Conservation (phyloP, 2,113 vertebrate species). For the Scytalopus superciliaris region DNA sequence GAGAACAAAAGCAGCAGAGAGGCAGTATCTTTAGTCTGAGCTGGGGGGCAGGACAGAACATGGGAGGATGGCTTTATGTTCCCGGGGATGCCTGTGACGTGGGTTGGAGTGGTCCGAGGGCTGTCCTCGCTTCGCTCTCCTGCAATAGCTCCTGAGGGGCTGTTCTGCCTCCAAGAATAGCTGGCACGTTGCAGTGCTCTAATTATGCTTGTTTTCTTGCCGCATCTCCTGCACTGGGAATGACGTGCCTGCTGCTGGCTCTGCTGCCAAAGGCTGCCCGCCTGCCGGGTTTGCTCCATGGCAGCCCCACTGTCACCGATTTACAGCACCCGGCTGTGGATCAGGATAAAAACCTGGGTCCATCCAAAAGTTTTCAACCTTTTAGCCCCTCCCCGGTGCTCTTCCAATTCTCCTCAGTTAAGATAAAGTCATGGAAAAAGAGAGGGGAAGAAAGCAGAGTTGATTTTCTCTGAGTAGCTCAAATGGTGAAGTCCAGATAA, state of each 20-base stretch:
- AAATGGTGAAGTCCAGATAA: background rate
- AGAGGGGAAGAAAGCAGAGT: background rate
- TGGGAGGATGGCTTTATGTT: background rate
- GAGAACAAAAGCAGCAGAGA: background rate
- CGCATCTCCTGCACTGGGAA: background rate
- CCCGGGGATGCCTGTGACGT: constrained; percentile 25
- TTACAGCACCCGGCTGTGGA: background rate
- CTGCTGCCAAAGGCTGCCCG: background rate
- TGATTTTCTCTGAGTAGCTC: constrained; percentile 38
- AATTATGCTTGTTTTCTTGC: background rate
- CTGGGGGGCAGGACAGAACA: background rate
- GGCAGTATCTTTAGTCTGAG: background rate
- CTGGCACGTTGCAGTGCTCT: constrained; percentile 27
- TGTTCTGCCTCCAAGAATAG: constrained; percentile 45
- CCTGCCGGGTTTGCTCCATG: rapidly evolving
- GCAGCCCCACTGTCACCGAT: background rate
- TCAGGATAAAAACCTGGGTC: background rate
- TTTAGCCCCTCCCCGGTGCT: background rate
- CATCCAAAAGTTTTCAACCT: background rate
- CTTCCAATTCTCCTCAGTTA: background rate
- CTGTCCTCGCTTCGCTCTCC: background rate
- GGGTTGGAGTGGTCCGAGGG: background rate
- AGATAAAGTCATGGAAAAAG: background rate
- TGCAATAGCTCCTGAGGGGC: constrained; percentile 10
- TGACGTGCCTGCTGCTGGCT: background rate